A percentile compares a stretch with the other conserved stretches of the same genome.
Evolutionary conservation across 2,113 vertebrate species (phyloP).

Genomic region (Heterochromis multidens): DNA sequence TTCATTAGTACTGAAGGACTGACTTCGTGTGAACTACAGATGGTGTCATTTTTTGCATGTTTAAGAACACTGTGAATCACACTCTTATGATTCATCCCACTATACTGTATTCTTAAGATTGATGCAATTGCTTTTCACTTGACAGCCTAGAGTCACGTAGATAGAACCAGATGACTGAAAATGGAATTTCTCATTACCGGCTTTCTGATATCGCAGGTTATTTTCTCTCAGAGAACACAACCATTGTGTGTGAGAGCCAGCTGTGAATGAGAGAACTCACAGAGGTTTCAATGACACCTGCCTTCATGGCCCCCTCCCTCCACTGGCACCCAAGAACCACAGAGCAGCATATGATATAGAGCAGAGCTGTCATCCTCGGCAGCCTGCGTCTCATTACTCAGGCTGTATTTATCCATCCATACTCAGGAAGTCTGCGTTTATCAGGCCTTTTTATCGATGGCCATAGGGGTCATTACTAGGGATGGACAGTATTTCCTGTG

Average conservation of each 20-base stretch:
- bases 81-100: background rate
- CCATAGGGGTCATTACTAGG: constrained; percentile 67
- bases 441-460: constrained; percentile 79
- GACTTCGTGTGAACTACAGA: background rate
- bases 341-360: constrained; percentile 64
- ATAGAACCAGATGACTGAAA: constrained; percentile 19
- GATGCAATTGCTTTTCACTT: constrained; percentile 11
- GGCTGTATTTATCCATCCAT: constrained; percentile 63
- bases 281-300: constrained; percentile 27
- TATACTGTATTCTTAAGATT: background rate
- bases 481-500: constrained; percentile 74
- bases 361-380: constrained; percentile 65
- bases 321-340: constrained; percentile 21
- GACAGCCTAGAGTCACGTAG: background rate
- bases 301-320: background rate
- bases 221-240: constrained; percentile 27
- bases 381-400: constrained; percentile 69
- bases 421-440: constrained; percentile 73
- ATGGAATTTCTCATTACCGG: constrained; percentile 45
- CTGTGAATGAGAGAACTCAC: constrained; percentile 10
- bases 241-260: constrained; percentile 16
- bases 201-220: constrained; percentile 27
- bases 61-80: background rate
- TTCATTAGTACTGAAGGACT: background rate
- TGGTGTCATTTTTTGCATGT: background rate